Evolutionary conservation across 2,797 vertebrate genomes (phyloP).

Genomic region (Oryzias sinensis): DNA sequence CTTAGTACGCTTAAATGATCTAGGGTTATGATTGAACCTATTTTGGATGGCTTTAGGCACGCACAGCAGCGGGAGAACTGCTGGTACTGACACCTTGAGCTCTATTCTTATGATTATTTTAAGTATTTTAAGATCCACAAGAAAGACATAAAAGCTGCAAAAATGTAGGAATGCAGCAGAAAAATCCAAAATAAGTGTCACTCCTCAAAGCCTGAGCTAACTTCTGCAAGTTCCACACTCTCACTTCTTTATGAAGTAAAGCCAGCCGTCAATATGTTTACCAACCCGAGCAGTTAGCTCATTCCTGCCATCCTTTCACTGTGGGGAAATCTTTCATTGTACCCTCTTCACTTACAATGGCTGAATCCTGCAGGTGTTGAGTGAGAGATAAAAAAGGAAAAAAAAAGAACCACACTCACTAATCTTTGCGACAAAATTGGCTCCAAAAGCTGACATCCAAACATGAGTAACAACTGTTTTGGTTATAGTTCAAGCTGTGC

Average conservation of each 20-base stretch:
- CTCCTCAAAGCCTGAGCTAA: conserved; percentile 39
- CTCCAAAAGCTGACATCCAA: conserved; percentile 16
- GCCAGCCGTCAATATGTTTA: conserved; percentile 58
- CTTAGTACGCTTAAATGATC: not conserved
- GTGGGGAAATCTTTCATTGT: conserved; percentile 62
- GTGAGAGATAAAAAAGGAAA: conserved; percentile 56
- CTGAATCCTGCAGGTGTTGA: conserved; percentile 71
- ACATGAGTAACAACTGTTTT: conserved; percentile 2
- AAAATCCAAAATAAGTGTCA: conserved; percentile 10
- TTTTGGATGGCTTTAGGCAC: not conserved
- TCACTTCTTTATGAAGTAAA: conserved; percentile 36
- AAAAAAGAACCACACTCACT: conserved; percentile 29
- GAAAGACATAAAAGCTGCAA: not conserved
- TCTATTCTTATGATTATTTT: not conserved
- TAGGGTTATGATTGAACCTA: not conserved
- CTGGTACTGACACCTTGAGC: not conserved
- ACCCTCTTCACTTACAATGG: conserved; percentile 62
- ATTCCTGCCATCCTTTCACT: conserved; percentile 59
- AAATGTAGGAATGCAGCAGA: conserved; percentile 5
- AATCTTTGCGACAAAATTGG: conserved; percentile 22
- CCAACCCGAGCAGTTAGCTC: conserved; percentile 62
- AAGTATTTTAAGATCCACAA: not conserved
- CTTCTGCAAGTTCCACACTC: conserved; percentile 27
- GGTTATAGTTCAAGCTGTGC: not conserved
- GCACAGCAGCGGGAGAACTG: too few relatives aligned